Base-by-base conservation (phyloP, 2,797 vertebrate genomes). In the Borostomias antarcticus region DNA sequence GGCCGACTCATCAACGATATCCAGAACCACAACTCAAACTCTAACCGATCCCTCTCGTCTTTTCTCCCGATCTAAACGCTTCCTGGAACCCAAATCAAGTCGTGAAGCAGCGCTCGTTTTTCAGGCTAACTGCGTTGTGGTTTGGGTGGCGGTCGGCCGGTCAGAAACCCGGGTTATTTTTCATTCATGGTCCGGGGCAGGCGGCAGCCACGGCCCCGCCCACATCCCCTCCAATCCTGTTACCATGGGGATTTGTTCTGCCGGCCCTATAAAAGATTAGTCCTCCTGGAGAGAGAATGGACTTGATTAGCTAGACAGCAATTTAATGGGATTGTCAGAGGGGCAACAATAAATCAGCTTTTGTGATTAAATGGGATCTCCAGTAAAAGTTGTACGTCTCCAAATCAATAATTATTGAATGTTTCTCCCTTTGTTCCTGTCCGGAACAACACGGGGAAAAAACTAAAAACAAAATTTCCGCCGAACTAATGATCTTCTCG, bases 231-330 rank as follows among this genome's bases (percentile, higher is more conserved):
- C 77, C 86, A 91, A 91, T 92, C 90, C 89, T 91, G 89, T 92
- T 92, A 92, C 85, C 62, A 82, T 73, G 64, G 79, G 87, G 88
- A 91, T 91, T 92, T 86, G 89, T 89, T 89, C 88, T 86, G 85
- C 78, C 75, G 80, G 82, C 72, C 86, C 88, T 79, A 89, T 92
- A 92, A 92, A 92, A 92, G 92, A 92, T 93, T 91, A 92, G 87
- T 86, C 89, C 87, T 88, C 75, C 48, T 85, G 89, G 88, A 91
- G 88, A 91, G 90, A 90, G 92, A 93, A 90, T 90, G 84, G 88
- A 91, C 91, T 92, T 93, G 91, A 93, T 93, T 93, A 93, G 92
- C 86, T 87, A 92, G 91, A 92, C 92, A 92, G 91, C 91, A 92
- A 89, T 93, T 92, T 93, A 93, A 93, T 93, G 91, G 91, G 91